Evolutionary conservation across 2,797 vertebrate species (phyloP).

Genomic region (Centroberyx gerrardi): DNA sequence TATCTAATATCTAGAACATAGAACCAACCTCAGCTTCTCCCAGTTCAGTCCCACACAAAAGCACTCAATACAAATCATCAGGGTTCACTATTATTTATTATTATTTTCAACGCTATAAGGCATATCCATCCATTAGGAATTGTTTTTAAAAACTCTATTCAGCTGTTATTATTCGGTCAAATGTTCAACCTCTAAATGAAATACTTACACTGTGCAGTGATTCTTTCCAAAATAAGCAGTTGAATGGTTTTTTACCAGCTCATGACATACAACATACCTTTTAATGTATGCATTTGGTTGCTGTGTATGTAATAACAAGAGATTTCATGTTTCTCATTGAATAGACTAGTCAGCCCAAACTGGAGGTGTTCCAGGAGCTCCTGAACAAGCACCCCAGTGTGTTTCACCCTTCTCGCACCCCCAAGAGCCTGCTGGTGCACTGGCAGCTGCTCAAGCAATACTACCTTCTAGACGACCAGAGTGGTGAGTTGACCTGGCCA

Average conservation of each 20-base stretch:
- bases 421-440: slow-evolving; percentile 94
- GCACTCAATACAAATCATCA: too few species aligned
- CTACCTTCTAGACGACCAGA: slow-evolving; percentile 96
- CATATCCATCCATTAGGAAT: too few species aligned
- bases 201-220: neutral
- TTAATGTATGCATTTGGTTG: neutral
- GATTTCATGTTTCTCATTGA: slow-evolving; percentile 39
- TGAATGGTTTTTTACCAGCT: too few species aligned
- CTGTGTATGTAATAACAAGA: slow-evolving; percentile 10
- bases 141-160: neutral
- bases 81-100: too few species aligned
- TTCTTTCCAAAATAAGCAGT: too few species aligned
- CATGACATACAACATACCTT: too few species aligned
- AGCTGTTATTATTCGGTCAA: too few species aligned
- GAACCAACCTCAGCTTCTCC: too few species aligned
- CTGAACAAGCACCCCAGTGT: slow-evolving; percentile 92
- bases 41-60: too few species aligned
- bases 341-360: slow-evolving; percentile 93
- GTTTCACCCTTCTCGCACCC: slow-evolving; percentile 93
- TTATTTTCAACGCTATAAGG: too few species aligned
- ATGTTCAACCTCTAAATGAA: neutral
- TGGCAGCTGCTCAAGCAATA: slow-evolving; percentile 99
- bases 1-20: too few species aligned
- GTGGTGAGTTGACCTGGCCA: slow-evolving; percentile 82
- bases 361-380: slow-evolving; percentile 95